Evolutionary conservation across 2,113 vertebrate genomes (phyloP), one percentile per base, ranked within the genome.

Genomic region (Megaptera novaeangliae): DNA sequence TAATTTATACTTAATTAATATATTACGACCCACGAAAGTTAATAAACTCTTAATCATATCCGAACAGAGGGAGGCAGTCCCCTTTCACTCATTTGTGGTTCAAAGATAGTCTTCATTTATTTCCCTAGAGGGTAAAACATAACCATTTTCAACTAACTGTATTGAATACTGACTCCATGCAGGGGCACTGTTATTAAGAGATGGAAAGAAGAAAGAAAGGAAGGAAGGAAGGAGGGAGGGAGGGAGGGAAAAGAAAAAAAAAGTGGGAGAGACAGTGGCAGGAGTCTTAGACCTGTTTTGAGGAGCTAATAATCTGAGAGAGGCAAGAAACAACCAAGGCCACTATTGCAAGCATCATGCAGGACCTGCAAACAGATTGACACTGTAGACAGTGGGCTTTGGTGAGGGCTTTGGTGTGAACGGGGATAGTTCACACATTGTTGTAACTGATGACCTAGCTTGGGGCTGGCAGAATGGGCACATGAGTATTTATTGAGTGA

Each of bases 1-100:
- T 93, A 68, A 89, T 85, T 90, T 75, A 39, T 88, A 82, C 39
- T 86, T 95, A 93, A 74, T 81, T 91, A 39, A 71, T 88, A 39
- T 88, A 82, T 88, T 91, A 36, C 2, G 8, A 27, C 46, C 85
- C 23, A n/a, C 13, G 59, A 93, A 84, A 36, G 23, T 85, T 94
- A 85, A 72, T 93, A 84, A 95, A 75, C 34, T 74, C 41, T 77
- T 88, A 69, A 49, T 88, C 75, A 52, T 77, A 86, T 39, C 39
- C 12, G 31, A 94, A 85, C 36, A 77, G 36, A 71, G 36, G n/a
- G 46, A 81, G 64, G 18, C 69, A 77, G 29, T 64, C 52, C n/a
- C 78, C 52, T 84, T 87, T 90, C 59, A 52, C 36, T 96, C 41
- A 66, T 61, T 71, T 77, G 46, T 34, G 57, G 23, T 69, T 87